Base-by-base conservation (phyloP, 2,113 vertebrate species). In the Podarcis cretensis region DNA sequence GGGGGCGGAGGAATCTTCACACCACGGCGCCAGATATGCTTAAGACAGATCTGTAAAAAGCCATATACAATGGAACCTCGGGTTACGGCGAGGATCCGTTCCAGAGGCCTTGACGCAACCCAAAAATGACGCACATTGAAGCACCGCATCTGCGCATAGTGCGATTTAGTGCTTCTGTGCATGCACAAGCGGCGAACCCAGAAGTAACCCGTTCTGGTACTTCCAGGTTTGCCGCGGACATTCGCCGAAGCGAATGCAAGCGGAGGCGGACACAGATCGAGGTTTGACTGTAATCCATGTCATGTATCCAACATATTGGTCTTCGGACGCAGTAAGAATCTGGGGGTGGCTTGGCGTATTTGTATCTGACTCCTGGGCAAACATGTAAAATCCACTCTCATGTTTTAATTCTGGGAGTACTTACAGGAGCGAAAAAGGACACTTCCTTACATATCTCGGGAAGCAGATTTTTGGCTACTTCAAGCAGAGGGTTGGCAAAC, bases 401-500 rank as follows among this genome's bases (percentile, higher is more conserved):
- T 27, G 25, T 69, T 9, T 7, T 69, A 69, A 69, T 27, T 27
- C 7, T 7, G 27, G 66, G 66, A 69, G 23, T 25, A 30, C 25
- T 69, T 69, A 1, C 66, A 27, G 25, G 66, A 69, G 66, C 1
- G 0, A 69, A 69, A 69, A 66, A 10, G 10, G 48, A 75, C 57
- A 0, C 6, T 7, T 14, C 16, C 86, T 91, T 82, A 9, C 4
- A 80, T 18, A 48, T 90, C 27, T 20, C 63, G 7, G 40, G 63
- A 63, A 2, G 8, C 2, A 82, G 0, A 10, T 1, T 8, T 77
- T 37, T 43, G 16, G 16, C 37, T 27, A n/a, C 66, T 54, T 25
- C 12, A 35, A 54, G 16, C 25, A 66, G 37, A 54, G 30, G 25
- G 13, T 48, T 54, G 18, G 0, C 5, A 81, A 0, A 0, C 32